phyloP scores from a whole-genome alignment of 2,113 vertebrate species.

The Austrofundulus limnaeus region DNA sequence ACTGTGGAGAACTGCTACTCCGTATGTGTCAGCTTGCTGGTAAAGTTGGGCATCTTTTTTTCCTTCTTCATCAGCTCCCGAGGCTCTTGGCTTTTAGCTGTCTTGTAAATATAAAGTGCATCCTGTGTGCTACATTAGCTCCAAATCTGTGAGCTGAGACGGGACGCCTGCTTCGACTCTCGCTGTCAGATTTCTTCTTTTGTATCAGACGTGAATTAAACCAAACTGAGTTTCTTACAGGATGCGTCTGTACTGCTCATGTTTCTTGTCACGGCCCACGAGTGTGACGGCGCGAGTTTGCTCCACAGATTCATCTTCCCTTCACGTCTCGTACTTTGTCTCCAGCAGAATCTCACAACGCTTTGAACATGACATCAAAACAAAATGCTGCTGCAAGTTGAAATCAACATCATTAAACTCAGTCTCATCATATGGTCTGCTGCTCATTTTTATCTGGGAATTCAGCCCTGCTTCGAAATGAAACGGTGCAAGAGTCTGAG shows the following conservation, averaged over 20 bases:
- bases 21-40: slow-evolving; percentile 28
- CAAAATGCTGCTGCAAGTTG: slow-evolving; percentile 24
- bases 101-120: slow-evolving; percentile 39
- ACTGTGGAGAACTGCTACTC: slow-evolving; percentile 30
- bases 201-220: slow-evolving; percentile 13
- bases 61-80: slow-evolving; percentile 51
- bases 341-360: slow-evolving; percentile 38
- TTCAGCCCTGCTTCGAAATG: slow-evolving; percentile 25
- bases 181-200: slow-evolving; percentile 34
- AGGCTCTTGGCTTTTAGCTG: slow-evolving; percentile 57
- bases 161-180: slow-evolving; percentile 56
- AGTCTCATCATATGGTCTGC: slow-evolving; percentile 44
- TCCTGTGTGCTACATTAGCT: slow-evolving; percentile 60
- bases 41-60: slow-evolving; percentile 58
- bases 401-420: slow-evolving; percentile 51
- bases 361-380: slow-evolving; percentile 60
- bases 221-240: slow-evolving; percentile 5
- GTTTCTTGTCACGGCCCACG: slow-evolving; percentile 4
- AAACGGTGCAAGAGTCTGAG: slow-evolving; percentile 12
- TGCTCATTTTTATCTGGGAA: slow-evolving; percentile 42
- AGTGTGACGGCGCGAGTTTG: slow-evolving; percentile 1
- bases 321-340: slow-evolving; percentile 31
- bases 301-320: slow-evolving; percentile 9
- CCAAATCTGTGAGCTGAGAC: slow-evolving; percentile 61
- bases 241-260: not conserved